Evolutionary conservation across 2,113 vertebrate genomes (phyloP), one percentile per base, ranked within the genome.

Genomic region (Marmota monax): DNA sequence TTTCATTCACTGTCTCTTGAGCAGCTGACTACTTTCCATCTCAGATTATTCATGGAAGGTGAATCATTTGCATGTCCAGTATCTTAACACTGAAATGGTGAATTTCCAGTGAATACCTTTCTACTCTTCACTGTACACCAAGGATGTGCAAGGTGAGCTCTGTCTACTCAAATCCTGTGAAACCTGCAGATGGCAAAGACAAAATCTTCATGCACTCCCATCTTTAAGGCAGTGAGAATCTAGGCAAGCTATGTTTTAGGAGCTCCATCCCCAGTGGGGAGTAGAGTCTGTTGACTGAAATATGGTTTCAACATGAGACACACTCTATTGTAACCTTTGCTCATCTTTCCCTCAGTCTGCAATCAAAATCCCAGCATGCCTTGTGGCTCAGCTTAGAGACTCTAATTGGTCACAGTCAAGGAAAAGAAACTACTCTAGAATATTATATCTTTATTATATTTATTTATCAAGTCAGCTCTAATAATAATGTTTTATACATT

Each of bases 21-120:
- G 72, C 6, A n/a, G 63, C 45, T 89, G 76, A 90, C 12, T 48
- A 67, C 82, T 94, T 96, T 90, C 82, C 56, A 87, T 29, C 70
- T 78, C 74, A 78, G 32, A 13, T 73, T 97, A 89, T 94, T 95
- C 86, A 76, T 53, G 1, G 51, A 88, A 79, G 63, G 16, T 86
- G n/a, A 92, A 20, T 89, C 37, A 70, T 94, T 90, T 56, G n/a
- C 82, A 84, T 34, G 51, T 79, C 45, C 77, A 70, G 72, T 84
- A 51, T 92, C 79, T 92, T 84, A 67, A 51, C 65, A 13, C 42
- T 56, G 48, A 84, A 87, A 79, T 87, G 65, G 4, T 29, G 65
- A 76, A 39, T 67, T 77, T 61, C 27, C 72, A 29, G 29, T 10
- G 17, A 73, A 17, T 1, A 17, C 34, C 34, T 89, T 84, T 39